phyloP scores from a whole-genome alignment of 2,888 invertebrate genomes.

The Polyommatus iphigenia region DNA sequence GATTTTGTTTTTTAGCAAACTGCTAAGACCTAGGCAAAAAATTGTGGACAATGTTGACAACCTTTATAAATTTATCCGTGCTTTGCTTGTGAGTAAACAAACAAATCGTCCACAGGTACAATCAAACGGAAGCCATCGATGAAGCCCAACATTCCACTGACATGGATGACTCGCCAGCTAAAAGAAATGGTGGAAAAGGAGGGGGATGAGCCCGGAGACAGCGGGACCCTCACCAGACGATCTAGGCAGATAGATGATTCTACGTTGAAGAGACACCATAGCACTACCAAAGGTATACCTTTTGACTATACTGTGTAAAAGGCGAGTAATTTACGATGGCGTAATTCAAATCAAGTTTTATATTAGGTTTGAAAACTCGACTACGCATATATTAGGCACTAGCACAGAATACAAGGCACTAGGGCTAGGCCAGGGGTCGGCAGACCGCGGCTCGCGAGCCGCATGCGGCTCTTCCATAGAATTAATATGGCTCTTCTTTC shows the following conservation, averaged over 20 bases:
- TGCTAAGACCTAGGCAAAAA: too few relatives aligned
- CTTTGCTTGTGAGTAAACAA: neutral
- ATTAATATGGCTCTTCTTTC: too few relatives aligned
- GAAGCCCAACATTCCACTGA: slow-evolving; percentile 94
- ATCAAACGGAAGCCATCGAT: slow-evolving; percentile 96
- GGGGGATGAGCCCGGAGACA: slow-evolving; percentile 63
- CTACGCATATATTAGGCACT: too few relatives aligned
- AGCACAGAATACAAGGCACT: too few relatives aligned
- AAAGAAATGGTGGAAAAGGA: slow-evolving; percentile 91
- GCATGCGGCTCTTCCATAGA: too few relatives aligned
- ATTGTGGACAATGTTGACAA: too few relatives aligned
- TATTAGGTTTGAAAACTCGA: too few relatives aligned
- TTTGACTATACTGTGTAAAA: neutral
- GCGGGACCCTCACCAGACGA: slow-evolving; percentile 77
- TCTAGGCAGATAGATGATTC: slow-evolving; percentile 64
- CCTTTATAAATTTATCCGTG: too few relatives aligned
- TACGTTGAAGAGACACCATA: slow-evolving; percentile 66
- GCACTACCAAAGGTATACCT: slow-evolving; percentile 49
- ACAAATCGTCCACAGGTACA: slow-evolving; percentile 78
- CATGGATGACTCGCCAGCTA: slow-evolving; percentile 93
- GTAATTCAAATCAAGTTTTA: too few relatives aligned
- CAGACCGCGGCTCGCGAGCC: too few relatives aligned
- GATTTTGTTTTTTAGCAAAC: too few relatives aligned
- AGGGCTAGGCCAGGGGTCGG: too few relatives aligned
- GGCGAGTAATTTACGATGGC: neutral